These are phyloP conservation scores for Nasalis larvatus DNA, from an alignment of 2,113 vertebrate genomes.

Conservation along the genomic window DNA sequence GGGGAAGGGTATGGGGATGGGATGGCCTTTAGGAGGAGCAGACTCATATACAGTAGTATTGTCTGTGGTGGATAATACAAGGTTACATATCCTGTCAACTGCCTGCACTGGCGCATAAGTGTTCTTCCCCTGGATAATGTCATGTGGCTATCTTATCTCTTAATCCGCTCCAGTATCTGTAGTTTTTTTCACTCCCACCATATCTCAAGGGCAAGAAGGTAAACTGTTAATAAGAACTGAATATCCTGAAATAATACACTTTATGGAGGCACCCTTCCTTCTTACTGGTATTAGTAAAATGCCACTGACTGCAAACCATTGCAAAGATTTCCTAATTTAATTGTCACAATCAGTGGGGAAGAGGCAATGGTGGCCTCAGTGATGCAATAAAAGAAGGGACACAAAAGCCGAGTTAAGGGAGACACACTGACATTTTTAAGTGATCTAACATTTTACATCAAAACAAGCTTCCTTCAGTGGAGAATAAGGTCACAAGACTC, in stretches of 20 bases:
- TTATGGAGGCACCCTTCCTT: not conserved
- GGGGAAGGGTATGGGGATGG: rapidly evolving
- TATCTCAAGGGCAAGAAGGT: not conserved
- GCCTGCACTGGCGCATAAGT: rapidly evolving
- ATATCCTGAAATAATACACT: not conserved
- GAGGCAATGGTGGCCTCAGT: not conserved
- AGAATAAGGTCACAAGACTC: not conserved
- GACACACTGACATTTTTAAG: not conserved
- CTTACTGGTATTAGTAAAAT: not conserved
- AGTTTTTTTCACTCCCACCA: rapidly evolving
- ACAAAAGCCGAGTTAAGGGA: not conserved
- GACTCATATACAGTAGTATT: not conserved
- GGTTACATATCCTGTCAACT: not conserved
- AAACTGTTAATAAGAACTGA: not conserved
- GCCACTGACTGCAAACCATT: not conserved
- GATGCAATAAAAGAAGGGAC: not conserved
- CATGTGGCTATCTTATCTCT: not conserved
- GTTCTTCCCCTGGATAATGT: not conserved
- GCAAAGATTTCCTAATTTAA: not conserved
- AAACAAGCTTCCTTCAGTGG: not conserved
- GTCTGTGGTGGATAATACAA: not conserved
- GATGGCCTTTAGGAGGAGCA: not conserved
- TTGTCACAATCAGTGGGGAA: not conserved
- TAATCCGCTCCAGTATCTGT: not conserved
- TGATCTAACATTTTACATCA: not conserved